A percentile compares a stretch with the other conserved stretches of the same genome.
phyloP scores from a whole-genome alignment of 2,797 vertebrate species.

The Rhinoraja longicauda region DNA sequence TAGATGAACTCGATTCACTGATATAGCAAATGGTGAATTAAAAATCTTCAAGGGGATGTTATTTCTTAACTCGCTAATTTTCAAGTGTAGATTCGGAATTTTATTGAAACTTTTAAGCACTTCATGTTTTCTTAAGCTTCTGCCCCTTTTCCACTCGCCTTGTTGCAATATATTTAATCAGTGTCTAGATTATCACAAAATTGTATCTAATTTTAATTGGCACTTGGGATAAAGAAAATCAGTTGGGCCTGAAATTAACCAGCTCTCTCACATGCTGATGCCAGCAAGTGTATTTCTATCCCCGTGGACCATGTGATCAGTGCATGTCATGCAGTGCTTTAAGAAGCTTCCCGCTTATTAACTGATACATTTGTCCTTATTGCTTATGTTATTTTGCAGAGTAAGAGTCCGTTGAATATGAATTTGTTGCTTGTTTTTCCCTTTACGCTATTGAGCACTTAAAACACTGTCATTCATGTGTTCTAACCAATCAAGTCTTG shows the following conservation, averaged over 20 bases:
- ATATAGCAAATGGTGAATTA: not conserved
- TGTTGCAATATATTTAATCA: conserved; percentile 13
- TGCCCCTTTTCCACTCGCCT: not conserved
- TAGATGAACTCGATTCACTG: not conserved
- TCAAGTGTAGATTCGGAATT: not conserved
- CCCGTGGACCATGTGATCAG: conserved; percentile 51
- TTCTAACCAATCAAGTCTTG: conserved; percentile 6
- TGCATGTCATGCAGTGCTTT: conserved; percentile 41
- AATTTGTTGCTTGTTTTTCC: conserved; percentile 5
- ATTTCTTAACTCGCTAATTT: not conserved
- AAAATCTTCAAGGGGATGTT: not conserved
- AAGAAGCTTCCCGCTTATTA: conserved; percentile 53
- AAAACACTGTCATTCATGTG: conserved; percentile 19
- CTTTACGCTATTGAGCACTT: not conserved
- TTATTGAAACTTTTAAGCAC: not conserved
- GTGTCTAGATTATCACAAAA: not conserved
- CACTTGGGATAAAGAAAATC: conserved; percentile 30
- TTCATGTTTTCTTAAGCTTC: not conserved
- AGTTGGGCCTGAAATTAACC: conserved; percentile 67
- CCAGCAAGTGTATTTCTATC: conserved; percentile 83
- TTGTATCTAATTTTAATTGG: conserved; percentile 16
- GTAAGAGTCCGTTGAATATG: not conserved
- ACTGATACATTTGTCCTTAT: conserved; percentile 46
- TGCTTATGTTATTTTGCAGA: not conserved
- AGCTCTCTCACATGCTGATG: conserved; percentile 87